phyloP scores from a whole-genome alignment of 2,113 vertebrate species.

The Nyctereutes procyonoides region DNA sequence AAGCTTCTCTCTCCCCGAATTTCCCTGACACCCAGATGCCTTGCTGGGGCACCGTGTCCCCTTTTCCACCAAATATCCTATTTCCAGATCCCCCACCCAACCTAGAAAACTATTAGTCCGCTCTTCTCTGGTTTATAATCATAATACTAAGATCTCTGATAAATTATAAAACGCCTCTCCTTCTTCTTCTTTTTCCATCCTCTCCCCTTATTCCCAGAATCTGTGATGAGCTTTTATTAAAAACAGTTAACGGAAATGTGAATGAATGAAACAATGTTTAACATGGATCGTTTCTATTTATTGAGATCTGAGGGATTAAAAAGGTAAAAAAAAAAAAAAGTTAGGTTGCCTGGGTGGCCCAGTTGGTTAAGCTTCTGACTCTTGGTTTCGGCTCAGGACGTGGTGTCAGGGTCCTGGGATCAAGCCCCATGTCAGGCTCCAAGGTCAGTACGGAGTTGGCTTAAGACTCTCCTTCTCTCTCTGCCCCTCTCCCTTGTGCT shows the following conservation, averaged over 20 bases:
- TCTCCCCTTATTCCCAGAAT: not conserved
- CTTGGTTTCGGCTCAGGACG: not conserved
- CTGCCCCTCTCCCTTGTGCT: not conserved
- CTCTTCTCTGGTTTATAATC: not conserved
- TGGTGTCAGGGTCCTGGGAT: not conserved
- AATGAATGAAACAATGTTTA: not conserved
- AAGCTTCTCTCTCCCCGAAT: not conserved
- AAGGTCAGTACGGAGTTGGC: not conserved
- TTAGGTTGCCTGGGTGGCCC: not conserved
- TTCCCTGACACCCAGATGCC: not conserved
- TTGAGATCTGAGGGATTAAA: not conserved
- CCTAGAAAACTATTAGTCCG: not conserved
- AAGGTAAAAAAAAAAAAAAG: not conserved
- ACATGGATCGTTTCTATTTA: not conserved
- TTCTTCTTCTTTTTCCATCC: not conserved
- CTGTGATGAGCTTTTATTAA: not conserved
- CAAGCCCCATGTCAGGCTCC: fast-evolving
- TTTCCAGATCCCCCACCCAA: not conserved
- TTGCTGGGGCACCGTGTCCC: not conserved
- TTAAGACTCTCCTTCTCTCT: not conserved
- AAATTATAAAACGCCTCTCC: not conserved
- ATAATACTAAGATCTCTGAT: not conserved
- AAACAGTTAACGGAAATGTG: not conserved
- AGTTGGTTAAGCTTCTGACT: not conserved
- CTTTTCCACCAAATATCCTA: not conserved